Evolutionary conservation across 2,113 vertebrate genomes (phyloP).

Genomic region (Odontesthes bonariensis): DNA sequence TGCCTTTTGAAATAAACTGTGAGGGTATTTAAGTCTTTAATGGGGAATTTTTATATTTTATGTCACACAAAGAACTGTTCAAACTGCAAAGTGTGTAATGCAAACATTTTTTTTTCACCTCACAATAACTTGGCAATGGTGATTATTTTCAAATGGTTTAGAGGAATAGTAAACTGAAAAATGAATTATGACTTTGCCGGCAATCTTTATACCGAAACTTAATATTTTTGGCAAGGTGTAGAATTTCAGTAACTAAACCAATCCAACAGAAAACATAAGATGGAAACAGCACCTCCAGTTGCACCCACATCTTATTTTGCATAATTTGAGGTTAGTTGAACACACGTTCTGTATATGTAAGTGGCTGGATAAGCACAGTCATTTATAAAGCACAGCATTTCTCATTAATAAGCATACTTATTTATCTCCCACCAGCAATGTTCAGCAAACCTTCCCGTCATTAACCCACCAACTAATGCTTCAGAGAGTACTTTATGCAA

Average conservation of each 20-base stretch:
- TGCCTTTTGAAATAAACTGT: too few relatives aligned
- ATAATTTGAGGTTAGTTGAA: conserved; percentile 27
- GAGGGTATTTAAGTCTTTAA: too few relatives aligned
- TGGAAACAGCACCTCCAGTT: not conserved
- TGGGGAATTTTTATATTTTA: not conserved
- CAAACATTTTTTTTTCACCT: not conserved
- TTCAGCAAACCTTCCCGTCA: conserved; percentile 17
- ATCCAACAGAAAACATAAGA: not conserved
- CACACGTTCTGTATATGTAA: conserved; percentile 21
- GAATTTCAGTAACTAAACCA: not conserved
- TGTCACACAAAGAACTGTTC: not conserved
- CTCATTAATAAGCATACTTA: conserved; percentile 6
- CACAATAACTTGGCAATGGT: not conserved
- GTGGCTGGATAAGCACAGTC: conserved; percentile 8
- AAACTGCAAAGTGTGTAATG: too few relatives aligned
- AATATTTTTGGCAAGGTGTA: too few relatives aligned
- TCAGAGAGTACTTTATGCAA: conserved; percentile 6
- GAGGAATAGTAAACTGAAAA: too few relatives aligned
- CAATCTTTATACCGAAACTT: not conserved
- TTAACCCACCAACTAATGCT: conserved; percentile 17
- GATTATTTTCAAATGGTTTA: not conserved
- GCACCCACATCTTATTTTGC: conserved; percentile 10
- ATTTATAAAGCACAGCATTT: conserved; percentile 24
- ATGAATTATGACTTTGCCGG: not conserved
- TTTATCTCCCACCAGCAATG: conserved; percentile 22